phyloP scores from a whole-genome alignment of 2,888 invertebrate genomes.

The Heliconius charithonia region DNA sequence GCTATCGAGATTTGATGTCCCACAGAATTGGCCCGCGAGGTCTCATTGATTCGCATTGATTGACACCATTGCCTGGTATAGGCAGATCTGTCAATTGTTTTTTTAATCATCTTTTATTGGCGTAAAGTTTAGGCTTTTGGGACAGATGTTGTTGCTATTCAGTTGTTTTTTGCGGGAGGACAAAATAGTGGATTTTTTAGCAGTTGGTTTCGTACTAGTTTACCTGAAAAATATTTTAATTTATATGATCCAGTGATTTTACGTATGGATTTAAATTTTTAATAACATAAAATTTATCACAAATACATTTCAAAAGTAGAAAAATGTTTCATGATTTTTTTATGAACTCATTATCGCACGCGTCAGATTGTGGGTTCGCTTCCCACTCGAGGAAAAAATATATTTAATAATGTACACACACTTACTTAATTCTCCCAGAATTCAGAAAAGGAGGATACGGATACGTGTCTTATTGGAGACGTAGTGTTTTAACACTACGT shows the following conservation, averaged over 20 bases:
- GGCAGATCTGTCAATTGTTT: slow-evolving; percentile 4
- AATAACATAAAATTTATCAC: too few species aligned
- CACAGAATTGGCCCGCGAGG: slow-evolving; percentile 56
- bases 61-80: slow-evolving; percentile 40
- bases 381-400: too few species aligned
- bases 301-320: background rate
- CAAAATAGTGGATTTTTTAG: background rate
- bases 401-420: too few species aligned
- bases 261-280: too few species aligned
- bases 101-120: slow-evolving; percentile 11
- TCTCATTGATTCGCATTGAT: slow-evolving; percentile 49
- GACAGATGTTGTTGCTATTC: background rate
- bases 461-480: too few species aligned
- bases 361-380: too few species aligned
- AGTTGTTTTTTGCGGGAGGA: background rate
- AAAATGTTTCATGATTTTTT: background rate
- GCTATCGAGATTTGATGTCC: slow-evolving; percentile 67
- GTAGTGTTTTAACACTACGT: too few species aligned
- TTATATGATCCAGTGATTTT: background rate
- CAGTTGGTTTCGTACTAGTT: background rate
- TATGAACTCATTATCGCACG: background rate
- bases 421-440: too few species aligned
- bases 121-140: background rate
- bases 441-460: too few species aligned
- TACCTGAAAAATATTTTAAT: background rate